Evolutionary conservation across 35 echinoderm and acorn worm genomes (phyloP).

Genomic region (Holothuria glaberrima): DNA sequence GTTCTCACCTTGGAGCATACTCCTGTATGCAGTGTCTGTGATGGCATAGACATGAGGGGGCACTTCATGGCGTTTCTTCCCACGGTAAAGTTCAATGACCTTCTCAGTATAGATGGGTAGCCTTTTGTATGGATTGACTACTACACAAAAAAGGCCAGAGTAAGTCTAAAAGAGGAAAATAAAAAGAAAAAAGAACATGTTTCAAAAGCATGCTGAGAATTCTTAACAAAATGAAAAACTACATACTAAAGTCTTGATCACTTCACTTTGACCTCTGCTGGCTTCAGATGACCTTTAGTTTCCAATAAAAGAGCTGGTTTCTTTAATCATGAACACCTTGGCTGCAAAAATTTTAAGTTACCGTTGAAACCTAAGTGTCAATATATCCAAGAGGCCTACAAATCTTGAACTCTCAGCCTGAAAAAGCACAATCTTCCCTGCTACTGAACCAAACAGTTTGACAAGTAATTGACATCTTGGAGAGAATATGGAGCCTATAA

Average conservation of each 20-base stretch:
- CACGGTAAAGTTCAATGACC: conserved; percentile 96
- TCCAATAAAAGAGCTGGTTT: background rate
- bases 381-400: too few relatives aligned
- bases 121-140: conserved; percentile 98
- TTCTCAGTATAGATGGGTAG: conserved; percentile 98
- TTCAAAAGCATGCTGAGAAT: background rate
- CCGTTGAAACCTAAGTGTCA: too few relatives aligned
- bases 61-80: conserved; percentile 99
- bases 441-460: too few relatives aligned
- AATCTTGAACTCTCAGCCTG: too few relatives aligned
- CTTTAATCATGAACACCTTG: too few relatives aligned
- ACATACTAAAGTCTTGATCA: background rate
- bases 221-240: background rate
- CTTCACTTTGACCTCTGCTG: background rate
- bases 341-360: too few relatives aligned
- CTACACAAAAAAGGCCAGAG: conserved; percentile 98
- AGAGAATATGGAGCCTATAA: too few relatives aligned
- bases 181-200: background rate
- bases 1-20: conserved; percentile 94
- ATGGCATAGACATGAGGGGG: conserved; percentile 96
- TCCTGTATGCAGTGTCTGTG: conserved; percentile 96
- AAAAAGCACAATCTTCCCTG: too few relatives aligned
- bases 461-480: too few relatives aligned
- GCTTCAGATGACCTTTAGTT: background rate
- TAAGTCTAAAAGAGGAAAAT: conserved; percentile 85